Conservation (phyloP, 2,888 invertebrate genomes). For the Miltochrista miniata region DNA sequence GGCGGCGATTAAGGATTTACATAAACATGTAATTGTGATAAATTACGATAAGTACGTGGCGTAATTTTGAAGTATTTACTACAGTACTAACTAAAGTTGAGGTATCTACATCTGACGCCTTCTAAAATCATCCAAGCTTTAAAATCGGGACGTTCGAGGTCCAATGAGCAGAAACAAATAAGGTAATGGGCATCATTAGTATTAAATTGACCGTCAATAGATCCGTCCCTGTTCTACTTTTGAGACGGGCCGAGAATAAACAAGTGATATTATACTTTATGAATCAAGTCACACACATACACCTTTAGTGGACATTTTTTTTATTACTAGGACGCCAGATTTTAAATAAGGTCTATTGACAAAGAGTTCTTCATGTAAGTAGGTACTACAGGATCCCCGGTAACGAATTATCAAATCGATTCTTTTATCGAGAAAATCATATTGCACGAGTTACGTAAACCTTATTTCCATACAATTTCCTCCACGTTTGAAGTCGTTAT, state of each 20-base stretch:
- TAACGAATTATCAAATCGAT: too few relatives aligned
- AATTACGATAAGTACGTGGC: background rate
- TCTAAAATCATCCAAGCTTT: conserved; percentile 7
- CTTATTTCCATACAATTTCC: too few relatives aligned
- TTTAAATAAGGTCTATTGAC: too few relatives aligned
- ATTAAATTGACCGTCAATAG: conserved; percentile 69
- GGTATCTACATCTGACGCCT: background rate
- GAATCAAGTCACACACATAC: conserved; percentile 6
- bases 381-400: too few relatives aligned
- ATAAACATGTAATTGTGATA: background rate
- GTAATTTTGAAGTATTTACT: background rate
- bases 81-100: background rate
- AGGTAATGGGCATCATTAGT: conserved; percentile 53
- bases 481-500: too few relatives aligned
- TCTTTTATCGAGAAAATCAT: too few relatives aligned
- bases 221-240: conserved; percentile 63
- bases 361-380: too few relatives aligned
- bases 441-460: too few relatives aligned
- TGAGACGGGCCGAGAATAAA: conserved; percentile 46
- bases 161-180: conserved; percentile 49
- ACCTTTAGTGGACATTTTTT: conserved; percentile 9
- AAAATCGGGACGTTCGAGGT: conserved; percentile 35
- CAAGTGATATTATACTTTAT: conserved; percentile 37
- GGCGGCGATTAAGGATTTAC: too few relatives aligned
- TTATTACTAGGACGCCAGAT: conserved; percentile 4